Conservation (phyloP, 2,113 vertebrate species). For the Himantopus leucocephalus region DNA sequence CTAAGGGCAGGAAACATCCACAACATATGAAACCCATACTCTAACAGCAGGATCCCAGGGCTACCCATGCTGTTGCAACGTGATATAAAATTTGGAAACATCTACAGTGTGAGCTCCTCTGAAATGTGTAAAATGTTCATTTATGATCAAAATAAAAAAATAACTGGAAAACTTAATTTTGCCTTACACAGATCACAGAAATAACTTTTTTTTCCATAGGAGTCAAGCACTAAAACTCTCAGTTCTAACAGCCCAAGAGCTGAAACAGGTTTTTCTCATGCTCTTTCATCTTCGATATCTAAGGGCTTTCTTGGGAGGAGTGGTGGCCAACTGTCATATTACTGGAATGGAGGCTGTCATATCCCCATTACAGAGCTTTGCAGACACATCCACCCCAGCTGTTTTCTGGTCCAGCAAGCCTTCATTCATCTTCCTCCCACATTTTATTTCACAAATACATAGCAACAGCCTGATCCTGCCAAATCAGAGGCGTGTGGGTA, state of each 20-base stretch:
- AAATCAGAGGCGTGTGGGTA: neutral
- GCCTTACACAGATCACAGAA: neutral
- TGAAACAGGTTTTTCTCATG: neutral
- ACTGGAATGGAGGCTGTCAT: neutral
- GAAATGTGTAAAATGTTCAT: neutral
- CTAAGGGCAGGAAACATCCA: neutral
- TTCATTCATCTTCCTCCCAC: neutral
- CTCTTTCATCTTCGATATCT: neutral
- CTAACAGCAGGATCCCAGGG: neutral
- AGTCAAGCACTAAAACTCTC: neutral
- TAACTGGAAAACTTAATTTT: neutral
- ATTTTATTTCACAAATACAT: neutral
- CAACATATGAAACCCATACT: neutral
- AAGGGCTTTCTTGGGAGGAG: neutral
- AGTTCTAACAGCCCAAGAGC: neutral
- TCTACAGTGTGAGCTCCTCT: neutral
- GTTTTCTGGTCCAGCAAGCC: neutral
- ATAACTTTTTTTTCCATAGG: neutral
- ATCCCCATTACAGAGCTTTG: neutral
- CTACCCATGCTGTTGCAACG: neutral
- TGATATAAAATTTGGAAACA: neutral
- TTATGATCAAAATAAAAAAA: neutral
- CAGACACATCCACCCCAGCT: neutral
- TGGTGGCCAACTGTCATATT: neutral
- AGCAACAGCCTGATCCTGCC: neutral